phyloP scores from a whole-genome alignment of 2,113 vertebrate genomes.

The Paedocypris sp. region DNA sequence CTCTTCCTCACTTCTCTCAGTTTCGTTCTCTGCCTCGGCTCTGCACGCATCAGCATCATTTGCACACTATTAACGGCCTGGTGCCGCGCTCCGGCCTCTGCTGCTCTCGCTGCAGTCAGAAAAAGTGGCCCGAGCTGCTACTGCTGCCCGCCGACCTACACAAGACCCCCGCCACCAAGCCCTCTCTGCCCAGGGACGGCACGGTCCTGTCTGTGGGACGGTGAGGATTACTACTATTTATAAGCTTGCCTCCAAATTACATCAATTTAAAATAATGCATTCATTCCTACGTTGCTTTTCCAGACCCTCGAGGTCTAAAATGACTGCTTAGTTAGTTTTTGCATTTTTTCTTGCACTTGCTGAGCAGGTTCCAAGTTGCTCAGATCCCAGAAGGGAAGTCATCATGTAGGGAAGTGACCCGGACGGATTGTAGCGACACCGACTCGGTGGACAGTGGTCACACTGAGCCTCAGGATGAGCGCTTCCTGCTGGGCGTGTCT shows the following conservation, averaged over 20 bases:
- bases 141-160: conserved; percentile 43
- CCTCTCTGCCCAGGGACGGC: conserved; percentile 63
- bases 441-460: conserved; percentile 38
- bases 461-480: conserved; percentile 45
- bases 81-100: conserved; percentile 60
- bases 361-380: conserved; percentile 81
- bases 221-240: no score
- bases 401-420: conserved; percentile 35
- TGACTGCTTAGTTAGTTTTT: no score
- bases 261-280: no score
- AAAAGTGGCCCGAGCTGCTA: conserved; percentile 78
- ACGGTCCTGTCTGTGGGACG: conserved; percentile 84
- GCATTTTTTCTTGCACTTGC: not conserved
- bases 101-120: conserved; percentile 82
- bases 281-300: no score
- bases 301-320: no score
- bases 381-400: conserved; percentile 78
- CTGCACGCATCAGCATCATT: conserved; percentile 80
- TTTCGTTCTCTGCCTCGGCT: conserved; percentile 59
- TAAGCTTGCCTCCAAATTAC: no score
- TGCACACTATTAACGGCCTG: conserved; percentile 80
- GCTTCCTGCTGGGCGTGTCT: conserved; percentile 52
- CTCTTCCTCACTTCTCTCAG: conserved; percentile 54
- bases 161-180: conserved; percentile 44
- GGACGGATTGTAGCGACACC: conserved; percentile 32